phyloP scores from a whole-genome alignment of 2,113 vertebrate genomes.

The Salvator merianae region DNA sequence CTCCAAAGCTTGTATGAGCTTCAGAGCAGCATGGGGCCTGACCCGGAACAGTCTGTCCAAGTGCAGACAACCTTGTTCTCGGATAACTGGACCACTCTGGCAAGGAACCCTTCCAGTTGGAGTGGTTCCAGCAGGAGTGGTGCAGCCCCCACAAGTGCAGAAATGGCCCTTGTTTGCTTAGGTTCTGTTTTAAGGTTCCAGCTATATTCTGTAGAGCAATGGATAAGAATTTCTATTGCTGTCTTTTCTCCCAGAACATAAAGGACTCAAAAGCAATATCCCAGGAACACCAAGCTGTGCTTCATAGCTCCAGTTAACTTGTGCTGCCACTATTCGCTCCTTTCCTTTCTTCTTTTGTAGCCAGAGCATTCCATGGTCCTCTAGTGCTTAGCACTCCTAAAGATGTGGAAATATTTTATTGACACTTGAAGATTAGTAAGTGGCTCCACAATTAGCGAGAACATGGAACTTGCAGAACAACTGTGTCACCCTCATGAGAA shows the following conservation, averaged over 20 bases:
- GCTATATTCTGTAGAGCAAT: slow-evolving; percentile 17
- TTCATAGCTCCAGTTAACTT: neutral
- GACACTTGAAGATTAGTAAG: slow-evolving; percentile 36
- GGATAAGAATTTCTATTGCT: slow-evolving; percentile 6
- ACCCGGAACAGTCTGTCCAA: no score
- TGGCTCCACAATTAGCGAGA: slow-evolving; percentile 33
- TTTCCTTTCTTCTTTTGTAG: slow-evolving; percentile 35
- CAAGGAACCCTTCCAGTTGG: no score
- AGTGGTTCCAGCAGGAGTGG: no score
- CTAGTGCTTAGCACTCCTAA: slow-evolving; percentile 44
- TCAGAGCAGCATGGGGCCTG: no score
- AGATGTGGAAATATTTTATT: slow-evolving; percentile 51
- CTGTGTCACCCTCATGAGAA: slow-evolving; percentile 10
- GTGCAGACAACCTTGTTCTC: no score
- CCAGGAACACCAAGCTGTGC: neutral
- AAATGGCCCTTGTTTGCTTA: slow-evolving; percentile 1
- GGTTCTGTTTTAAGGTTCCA: slow-evolving; percentile 26
- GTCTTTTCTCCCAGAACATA: neutral
- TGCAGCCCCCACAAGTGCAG: no score
- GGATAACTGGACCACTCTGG: no score
- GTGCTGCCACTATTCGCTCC: neutral
- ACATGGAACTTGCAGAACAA: neutral
- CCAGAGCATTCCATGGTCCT: slow-evolving; percentile 34
- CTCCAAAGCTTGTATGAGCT: no score
- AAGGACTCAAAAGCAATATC: neutral